A percentile compares a stretch with the other conserved stretches of the same genome.
Evolutionary conservation across 2,113 vertebrate species (phyloP).

Genomic region (Platysternon megacephalum): DNA sequence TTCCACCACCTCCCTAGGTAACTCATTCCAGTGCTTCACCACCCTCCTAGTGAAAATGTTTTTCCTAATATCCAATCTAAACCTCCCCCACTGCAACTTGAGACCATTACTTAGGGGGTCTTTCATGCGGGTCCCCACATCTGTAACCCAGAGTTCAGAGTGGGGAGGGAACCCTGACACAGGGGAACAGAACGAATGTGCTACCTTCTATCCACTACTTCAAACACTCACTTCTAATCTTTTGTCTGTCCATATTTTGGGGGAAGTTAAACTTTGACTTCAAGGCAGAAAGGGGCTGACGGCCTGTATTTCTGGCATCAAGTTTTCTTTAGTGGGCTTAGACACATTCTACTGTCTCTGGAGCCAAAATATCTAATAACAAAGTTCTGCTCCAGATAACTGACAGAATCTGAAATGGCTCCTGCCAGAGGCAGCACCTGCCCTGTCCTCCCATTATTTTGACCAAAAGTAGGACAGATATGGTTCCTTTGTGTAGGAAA

Average conservation of each 20-base stretch:
- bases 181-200: not conserved
- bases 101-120: too few species aligned
- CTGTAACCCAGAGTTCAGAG: too few species aligned
- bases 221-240: not conserved
- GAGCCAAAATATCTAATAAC: not conserved
- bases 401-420: not conserved
- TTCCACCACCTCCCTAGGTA: too few species aligned
- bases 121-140: too few species aligned
- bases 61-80: too few species aligned
- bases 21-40: too few species aligned
- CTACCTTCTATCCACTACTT: not conserved
- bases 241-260: not conserved
- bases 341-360: not conserved
- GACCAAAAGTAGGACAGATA: not conserved
- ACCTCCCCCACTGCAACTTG: too few species aligned
- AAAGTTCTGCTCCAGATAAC: not conserved
- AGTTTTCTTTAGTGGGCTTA: not conserved
- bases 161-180: too few species aligned
- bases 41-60: too few species aligned
- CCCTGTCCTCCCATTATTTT: not conserved
- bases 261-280: not conserved
- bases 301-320: not conserved
- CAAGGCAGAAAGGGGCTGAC: not conserved
- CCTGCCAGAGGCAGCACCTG: fast-evolving
- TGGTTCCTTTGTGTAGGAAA: not conserved